phyloP scores from a whole-genome alignment of 2,113 vertebrate species.

The Perognathus longimembris region DNA sequence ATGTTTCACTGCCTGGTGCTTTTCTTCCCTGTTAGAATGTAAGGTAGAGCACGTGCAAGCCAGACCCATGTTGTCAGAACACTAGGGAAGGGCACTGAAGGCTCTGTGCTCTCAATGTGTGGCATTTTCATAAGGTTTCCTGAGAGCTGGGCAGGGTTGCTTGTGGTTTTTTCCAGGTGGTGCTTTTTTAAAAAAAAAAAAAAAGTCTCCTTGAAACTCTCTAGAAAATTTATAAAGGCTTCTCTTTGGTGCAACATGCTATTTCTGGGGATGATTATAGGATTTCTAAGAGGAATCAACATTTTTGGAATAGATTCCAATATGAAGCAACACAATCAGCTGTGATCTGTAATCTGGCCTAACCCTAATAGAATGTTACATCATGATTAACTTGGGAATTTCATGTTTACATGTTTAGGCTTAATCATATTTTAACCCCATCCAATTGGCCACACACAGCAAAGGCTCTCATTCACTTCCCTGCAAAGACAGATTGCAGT shows the following conservation, averaged over 20 bases:
- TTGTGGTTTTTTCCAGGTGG: constrained; percentile 43
- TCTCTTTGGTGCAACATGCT: background rate
- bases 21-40: background rate
- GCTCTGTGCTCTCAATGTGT: background rate
- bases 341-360: constrained; percentile 41
- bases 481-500: accelerated
- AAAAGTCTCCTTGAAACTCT: constrained; percentile 8
- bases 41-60: background rate
- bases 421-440: constrained; percentile 57
- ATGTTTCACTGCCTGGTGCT: background rate
- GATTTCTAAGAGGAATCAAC: constrained; percentile 48
- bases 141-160: background rate
- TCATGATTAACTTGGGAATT: constrained; percentile 60
- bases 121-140: background rate
- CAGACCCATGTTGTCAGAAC: accelerated
- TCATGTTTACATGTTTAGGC: constrained; percentile 58
- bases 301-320: constrained; percentile 43
- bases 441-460: background rate
- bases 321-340: constrained; percentile 63
- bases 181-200: background rate
- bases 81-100: accelerated
- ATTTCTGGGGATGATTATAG: background rate
- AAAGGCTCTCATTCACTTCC: background rate
- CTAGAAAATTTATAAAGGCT: constrained; percentile 34
- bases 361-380: constrained; percentile 46